A percentile compares a stretch with the other conserved stretches of the same genome.
Evolutionary conservation across 2,888 invertebrate genomes (phyloP).

Genomic region (Ochropacha duplaris): DNA sequence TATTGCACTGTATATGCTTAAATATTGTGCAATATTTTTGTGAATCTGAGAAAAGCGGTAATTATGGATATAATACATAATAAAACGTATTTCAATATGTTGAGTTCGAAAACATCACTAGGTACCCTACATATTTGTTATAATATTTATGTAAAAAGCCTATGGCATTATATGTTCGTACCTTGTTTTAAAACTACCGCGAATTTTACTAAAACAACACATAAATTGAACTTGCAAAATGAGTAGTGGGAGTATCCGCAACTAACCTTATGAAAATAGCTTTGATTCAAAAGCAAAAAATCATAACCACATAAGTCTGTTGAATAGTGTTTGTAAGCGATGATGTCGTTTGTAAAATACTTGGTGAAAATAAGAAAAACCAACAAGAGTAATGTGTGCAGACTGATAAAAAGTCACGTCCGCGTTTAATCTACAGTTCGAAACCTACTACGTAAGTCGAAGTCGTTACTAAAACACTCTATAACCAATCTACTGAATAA

Average conservation of each 20-base stretch:
- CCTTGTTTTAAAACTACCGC: neutral
- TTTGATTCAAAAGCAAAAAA: conserved; percentile 27
- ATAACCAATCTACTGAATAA: conserved; percentile 5
- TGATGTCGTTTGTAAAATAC: neutral
- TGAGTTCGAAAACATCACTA: neutral
- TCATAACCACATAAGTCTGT: neutral
- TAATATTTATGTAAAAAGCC: neutral
- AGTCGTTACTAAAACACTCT: neutral
- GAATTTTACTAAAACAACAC: neutral
- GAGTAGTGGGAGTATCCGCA: neutral
- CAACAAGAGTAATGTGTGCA: conserved; percentile 26
- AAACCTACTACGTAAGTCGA: conserved; percentile 18
- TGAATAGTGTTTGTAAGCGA: neutral
- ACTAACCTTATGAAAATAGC: conserved; percentile 24
- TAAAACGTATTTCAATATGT: no score
- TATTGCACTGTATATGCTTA: neutral
- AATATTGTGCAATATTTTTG: conserved; percentile 1
- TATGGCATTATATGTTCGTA: neutral
- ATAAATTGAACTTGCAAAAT: neutral
- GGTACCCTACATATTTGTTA: neutral
- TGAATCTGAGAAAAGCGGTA: no score
- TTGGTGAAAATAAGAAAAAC: conserved; percentile 4
- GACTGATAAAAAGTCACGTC: conserved; percentile 32
- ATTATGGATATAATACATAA: no score
- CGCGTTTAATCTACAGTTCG: conserved; percentile 27